These are phyloP conservation scores for Salvator merianae DNA, from an alignment of 2,113 vertebrate genomes.

Conservation along the genomic window DNA sequence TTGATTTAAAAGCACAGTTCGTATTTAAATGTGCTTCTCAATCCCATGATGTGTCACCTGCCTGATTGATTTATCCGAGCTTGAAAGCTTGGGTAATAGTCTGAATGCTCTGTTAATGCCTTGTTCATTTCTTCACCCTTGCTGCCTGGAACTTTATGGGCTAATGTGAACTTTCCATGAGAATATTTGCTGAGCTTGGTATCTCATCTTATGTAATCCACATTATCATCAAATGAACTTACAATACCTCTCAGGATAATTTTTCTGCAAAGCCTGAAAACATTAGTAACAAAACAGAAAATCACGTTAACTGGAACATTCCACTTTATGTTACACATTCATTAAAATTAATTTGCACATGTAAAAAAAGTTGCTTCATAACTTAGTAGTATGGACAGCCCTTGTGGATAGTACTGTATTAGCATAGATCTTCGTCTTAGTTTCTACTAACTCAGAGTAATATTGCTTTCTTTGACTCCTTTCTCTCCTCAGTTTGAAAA, in stretches of 20 bases:
- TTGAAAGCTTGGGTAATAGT: background rate
- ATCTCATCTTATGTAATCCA: rapidly evolving
- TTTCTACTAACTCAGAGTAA: background rate
- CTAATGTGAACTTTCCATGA: rapidly evolving
- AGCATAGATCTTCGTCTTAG: background rate
- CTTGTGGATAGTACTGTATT: background rate
- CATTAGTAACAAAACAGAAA: background rate
- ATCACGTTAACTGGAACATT: too few relatives aligned
- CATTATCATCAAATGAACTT: rapidly evolving
- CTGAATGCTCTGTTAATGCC: background rate
- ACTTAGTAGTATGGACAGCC: background rate
- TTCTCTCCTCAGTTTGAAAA: too few relatives aligned
- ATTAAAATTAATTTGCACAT: background rate
- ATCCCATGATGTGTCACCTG: background rate
- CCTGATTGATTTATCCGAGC: constrained; percentile 4
- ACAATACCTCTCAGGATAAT: rapidly evolving
- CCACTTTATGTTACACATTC: rapidly evolving
- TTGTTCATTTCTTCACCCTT: rapidly evolving
- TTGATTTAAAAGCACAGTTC: background rate
- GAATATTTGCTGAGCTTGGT: rapidly evolving
- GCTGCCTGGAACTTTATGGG: background rate
- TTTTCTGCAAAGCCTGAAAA: rapidly evolving
- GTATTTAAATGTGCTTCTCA: background rate
- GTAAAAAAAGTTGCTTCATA: background rate
- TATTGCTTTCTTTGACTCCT: background rate